Percentiles rank a stretch among this genome's conserved stretches.
These are phyloP conservation scores for Diachasma alloeum DNA, from an alignment of 1,140 invertebrate genomes.

Conservation along the genomic window DNA sequence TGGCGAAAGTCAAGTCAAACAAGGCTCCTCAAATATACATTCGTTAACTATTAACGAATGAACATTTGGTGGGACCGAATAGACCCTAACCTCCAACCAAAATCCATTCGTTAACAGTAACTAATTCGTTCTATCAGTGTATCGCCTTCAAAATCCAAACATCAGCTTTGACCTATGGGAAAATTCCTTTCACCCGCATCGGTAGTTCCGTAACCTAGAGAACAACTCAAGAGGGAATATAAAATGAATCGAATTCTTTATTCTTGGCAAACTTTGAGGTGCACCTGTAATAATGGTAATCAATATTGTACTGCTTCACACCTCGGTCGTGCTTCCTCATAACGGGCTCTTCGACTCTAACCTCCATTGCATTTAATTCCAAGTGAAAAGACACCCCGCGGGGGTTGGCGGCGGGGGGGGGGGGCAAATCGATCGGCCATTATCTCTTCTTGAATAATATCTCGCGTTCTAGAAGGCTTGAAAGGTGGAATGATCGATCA, in stretches of 20 bases:
- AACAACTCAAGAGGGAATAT: background rate
- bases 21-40: too few species aligned
- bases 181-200: background rate
- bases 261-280: background rate
- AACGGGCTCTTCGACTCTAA: background rate
- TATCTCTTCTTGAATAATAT: conserved; percentile 18
- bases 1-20: too few species aligned
- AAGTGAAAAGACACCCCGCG: background rate
- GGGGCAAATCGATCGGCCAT: background rate
- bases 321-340: background rate
- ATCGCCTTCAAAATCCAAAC: background rate
- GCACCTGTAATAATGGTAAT: background rate
- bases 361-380: background rate
- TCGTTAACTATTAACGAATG: too few species aligned
- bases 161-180: background rate
- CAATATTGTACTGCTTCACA: conserved; percentile 15
- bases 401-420: too few species aligned
- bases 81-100: too few species aligned
- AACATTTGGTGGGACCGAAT: too few species aligned
- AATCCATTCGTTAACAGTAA: too few species aligned
- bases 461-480: background rate
- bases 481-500: background rate
- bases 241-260: too few species aligned
- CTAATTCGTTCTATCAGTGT: too few species aligned
- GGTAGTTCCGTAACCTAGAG: background rate